Percentiles rank a stretch among this genome's conserved stretches.
These are phyloP conservation scores for Coccyzus lansbergi DNA, from an alignment of 2,797 vertebrate genomes.

Conservation along the genomic window DNA sequence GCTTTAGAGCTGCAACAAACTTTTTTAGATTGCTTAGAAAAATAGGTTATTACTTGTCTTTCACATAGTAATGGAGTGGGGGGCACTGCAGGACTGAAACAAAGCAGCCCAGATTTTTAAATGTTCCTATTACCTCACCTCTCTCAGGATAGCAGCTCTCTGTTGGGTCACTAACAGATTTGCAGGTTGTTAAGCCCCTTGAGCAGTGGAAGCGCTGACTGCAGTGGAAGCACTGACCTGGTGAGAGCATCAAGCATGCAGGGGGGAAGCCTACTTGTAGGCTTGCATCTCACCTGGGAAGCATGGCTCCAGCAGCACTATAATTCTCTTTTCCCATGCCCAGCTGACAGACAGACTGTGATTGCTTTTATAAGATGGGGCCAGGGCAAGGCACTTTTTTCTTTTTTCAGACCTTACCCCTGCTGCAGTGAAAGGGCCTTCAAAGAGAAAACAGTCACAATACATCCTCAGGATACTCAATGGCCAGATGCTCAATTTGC, in stretches of 20 bases:
- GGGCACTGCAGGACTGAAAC: background rate
- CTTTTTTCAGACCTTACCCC: background rate
- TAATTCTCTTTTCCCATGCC: background rate
- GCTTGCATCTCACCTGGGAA: background rate
- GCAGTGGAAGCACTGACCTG: background rate
- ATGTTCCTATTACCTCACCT: background rate
- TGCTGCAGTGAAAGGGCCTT: background rate
- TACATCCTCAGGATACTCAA: background rate
- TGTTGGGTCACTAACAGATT: background rate
- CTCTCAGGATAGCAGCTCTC: background rate
- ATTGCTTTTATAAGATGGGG: background rate
- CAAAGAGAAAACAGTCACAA: background rate
- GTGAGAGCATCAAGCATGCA: rapidly evolving
- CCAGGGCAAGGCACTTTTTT: background rate
- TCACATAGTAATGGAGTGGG: background rate
- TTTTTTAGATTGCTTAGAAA: background rate
- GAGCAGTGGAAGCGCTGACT: background rate
- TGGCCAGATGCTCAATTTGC: background rate
- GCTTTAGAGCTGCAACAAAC: background rate
- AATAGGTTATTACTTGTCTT: background rate
- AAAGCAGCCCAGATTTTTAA: background rate
- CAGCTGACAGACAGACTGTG: background rate
- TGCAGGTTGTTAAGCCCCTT: background rate
- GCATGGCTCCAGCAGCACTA: rapidly evolving
- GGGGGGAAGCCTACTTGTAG: background rate